Evolutionary conservation across 2,888 invertebrate species (phyloP), one percentile per base, ranked within the genome.

Genomic region (Eupeodes luniger): DNA sequence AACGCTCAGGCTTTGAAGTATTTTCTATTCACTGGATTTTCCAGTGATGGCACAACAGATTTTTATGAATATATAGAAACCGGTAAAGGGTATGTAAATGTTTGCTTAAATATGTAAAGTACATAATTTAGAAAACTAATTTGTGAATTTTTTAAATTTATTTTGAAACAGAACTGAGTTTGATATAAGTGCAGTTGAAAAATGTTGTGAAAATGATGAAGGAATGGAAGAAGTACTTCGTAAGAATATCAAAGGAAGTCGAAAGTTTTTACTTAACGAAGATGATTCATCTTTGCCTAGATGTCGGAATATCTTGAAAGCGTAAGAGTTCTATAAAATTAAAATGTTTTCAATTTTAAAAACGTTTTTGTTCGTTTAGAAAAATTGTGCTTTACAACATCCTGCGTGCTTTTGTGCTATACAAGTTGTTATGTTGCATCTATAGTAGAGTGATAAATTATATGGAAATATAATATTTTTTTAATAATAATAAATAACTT

Each of bases 1-100:
- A 91, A 91, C 0, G 74, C 90, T 6, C 90, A 91, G 51, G 91
- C 91, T 0, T 90, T 92, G 90, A 76, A 90, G 34, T 92, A 92
- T 5, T 93, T 93, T 9, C 79, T 91, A 76, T 90, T 90, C 67
- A 92, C 92, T 74, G 90, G 90, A 36, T 92, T 90, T 51, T 81
- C 89, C 0, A 90, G 91, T 82, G 77, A 90, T 1, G 93, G 92
- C 0, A 12, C 89, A 3, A 91, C 91, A 0, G 47, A 91, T 11
- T n/a, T 81, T 0, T 6, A 90, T 0, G 55, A 85, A 4, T 16
- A 91, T 11, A 4, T 81, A 0, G 9, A 72, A 1, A 12, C 19
- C 1, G 84, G 85, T 6, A 57, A 57, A 2, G 90, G 90, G 92
- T 93, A 85, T 74, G 87, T 4, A 11, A 12, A 14, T 14, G 7